These are phyloP conservation scores for Psococerastis gibbosa DNA, from an alignment of 2,888 invertebrate genomes.

Conservation along the genomic window DNA sequence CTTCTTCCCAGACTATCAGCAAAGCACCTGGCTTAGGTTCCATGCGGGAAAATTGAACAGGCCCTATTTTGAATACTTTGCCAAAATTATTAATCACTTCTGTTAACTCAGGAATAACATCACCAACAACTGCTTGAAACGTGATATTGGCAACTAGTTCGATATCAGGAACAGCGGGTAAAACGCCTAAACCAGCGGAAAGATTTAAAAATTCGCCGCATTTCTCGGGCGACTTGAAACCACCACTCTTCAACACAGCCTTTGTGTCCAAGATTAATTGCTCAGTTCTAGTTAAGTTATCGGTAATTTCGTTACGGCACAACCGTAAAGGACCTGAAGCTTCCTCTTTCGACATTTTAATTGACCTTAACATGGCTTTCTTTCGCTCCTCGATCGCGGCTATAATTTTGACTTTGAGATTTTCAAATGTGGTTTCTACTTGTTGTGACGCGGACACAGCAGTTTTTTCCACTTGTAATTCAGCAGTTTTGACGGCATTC, in stretches of 20 bases:
- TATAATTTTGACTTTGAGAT: background rate
- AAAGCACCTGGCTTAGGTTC: background rate
- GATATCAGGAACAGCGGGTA: background rate
- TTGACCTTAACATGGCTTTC: background rate
- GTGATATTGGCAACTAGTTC: background rate
- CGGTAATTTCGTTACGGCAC: background rate
- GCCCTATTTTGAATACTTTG: background rate
- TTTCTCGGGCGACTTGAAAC: background rate
- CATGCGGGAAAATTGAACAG: background rate
- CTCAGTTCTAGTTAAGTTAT: background rate
- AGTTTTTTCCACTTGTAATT: background rate
- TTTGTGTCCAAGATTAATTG: background rate
- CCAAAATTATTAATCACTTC: background rate
- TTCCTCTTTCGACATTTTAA: background rate
- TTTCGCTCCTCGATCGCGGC: background rate
- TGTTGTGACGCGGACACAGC: background rate
- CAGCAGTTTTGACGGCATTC: background rate
- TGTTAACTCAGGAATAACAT: background rate
- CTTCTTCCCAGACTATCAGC: background rate
- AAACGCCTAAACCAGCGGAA: background rate
- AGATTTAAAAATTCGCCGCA: background rate
- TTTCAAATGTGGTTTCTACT: background rate
- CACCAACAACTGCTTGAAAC: background rate
- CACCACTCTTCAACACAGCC: background rate
- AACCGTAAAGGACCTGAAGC: background rate